These are phyloP conservation scores for Atopsyche davidsoni DNA, from an alignment of 1,140 invertebrate species.

Conservation along the genomic window DNA sequence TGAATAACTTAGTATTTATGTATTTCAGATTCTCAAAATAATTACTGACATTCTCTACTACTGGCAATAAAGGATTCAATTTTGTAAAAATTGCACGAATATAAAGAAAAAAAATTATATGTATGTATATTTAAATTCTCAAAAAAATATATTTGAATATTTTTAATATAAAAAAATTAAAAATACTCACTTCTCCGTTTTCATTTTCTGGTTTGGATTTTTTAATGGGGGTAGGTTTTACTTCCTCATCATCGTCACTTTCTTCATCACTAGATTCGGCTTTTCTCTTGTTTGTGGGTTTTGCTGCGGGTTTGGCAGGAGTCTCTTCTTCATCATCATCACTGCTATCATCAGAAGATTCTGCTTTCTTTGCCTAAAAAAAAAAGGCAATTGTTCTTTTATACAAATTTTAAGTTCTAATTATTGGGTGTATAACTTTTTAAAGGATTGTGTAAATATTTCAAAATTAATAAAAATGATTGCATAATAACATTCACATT, in stretches of 20 bases:
- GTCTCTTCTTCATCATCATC: slow-evolving; percentile 32
- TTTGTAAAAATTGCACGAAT: no score
- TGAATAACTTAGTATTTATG: no score
- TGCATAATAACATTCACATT: no score
- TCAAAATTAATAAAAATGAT: no score
- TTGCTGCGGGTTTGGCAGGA: slow-evolving; percentile 14
- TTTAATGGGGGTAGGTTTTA: slow-evolving; percentile 34
- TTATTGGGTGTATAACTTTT: no score
- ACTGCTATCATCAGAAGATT: slow-evolving; percentile 15
- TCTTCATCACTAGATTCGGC: slow-evolving; percentile 37
- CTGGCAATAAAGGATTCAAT: no score
- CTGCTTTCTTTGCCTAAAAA: slow-evolving; percentile 6
- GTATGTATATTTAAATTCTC: not conserved
- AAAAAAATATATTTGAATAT: not conserved
- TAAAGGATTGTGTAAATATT: no score
- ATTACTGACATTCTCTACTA: no score
- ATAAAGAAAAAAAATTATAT: no score
- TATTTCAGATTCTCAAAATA: no score
- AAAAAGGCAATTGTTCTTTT: no score
- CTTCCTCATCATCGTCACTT: slow-evolving; percentile 34
- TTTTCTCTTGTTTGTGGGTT: slow-evolving; percentile 32
- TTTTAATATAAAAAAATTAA: slow-evolving; percentile 7
- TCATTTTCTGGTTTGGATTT: slow-evolving; percentile 36
- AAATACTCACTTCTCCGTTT: slow-evolving; percentile 23
- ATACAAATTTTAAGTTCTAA: no score